phyloP scores from a whole-genome alignment of 1,140 invertebrate species.

The Drosophila aff. region DNA sequence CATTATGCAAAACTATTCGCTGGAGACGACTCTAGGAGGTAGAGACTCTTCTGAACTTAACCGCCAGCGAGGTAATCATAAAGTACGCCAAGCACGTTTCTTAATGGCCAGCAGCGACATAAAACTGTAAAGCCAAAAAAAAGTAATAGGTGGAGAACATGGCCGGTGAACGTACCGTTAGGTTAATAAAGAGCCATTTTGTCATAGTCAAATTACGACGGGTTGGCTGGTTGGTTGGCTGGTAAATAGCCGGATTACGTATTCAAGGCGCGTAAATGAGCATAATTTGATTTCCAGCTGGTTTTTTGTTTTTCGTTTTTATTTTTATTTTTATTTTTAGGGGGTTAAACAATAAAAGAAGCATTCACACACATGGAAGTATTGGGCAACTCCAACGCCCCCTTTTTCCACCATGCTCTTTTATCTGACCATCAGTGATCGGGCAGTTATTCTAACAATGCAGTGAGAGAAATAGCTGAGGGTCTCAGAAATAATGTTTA shows the following conservation, averaged over 20 bases:
- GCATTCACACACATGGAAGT: constrained; percentile 17
- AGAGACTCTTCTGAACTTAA: constrained; percentile 15
- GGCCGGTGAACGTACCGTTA: constrained; percentile 64
- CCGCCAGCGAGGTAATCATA: constrained; percentile 28
- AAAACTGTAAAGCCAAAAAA: constrained; percentile 51
- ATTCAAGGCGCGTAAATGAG: constrained; percentile 73
- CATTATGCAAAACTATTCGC: constrained; percentile 67
- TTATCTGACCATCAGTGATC: constrained; percentile 23
- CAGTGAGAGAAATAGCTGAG: neutral
- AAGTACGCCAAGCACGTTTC: constrained; percentile 68
- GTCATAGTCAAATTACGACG: constrained; percentile 65
- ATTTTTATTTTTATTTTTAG: neutral
- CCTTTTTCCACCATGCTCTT: constrained; percentile 9
- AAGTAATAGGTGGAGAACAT: constrained; percentile 48
- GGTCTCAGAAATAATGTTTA: neutral
- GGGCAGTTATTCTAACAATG: constrained; percentile 38
- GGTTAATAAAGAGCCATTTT: constrained; percentile 69
- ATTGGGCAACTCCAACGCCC: constrained; percentile 15
- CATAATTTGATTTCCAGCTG: constrained; percentile 61
- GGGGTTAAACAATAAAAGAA: constrained; percentile 17
- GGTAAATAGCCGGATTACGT: constrained; percentile 56
- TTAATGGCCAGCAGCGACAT: constrained; percentile 56
- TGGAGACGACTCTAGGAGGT: constrained; percentile 2
- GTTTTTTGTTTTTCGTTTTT: constrained; percentile 1
- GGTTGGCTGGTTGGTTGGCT: constrained; percentile 10